Evolutionary conservation across 2,888 invertebrate genomes (phyloP).

Genomic region (Gastracanthus pulcherrimus): DNA sequence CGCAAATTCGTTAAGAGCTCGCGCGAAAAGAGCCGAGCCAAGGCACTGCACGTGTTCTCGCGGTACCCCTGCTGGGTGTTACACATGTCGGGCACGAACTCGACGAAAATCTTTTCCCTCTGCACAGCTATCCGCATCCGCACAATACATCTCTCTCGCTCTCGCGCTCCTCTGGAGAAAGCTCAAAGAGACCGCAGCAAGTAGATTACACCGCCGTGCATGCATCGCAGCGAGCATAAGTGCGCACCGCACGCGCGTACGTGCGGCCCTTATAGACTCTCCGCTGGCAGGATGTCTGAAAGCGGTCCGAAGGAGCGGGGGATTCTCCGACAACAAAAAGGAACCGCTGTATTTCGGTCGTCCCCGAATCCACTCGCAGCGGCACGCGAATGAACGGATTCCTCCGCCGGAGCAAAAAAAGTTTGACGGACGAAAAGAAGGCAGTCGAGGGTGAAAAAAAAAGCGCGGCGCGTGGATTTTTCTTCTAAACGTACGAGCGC

Average conservation of each 20-base stretch:
- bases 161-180: slow-evolving; percentile 18
- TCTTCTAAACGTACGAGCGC: too few relatives aligned
- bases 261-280: too few relatives aligned
- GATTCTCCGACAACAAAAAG: too few relatives aligned
- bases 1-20: slow-evolving; percentile 55
- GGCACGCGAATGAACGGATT: too few relatives aligned
- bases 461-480: too few relatives aligned
- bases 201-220: slow-evolving; percentile 67
- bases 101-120: slow-evolving; percentile 39
- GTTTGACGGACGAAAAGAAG: too few relatives aligned
- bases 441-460: too few relatives aligned
- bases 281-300: too few relatives aligned
- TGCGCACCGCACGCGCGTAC: slow-evolving; percentile 8
- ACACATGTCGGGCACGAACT: slow-evolving; percentile 53
- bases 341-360: too few relatives aligned
- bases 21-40: slow-evolving; percentile 1
- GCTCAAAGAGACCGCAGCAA: slow-evolving; percentile 64
- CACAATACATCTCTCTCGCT: neutral
- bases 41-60: neutral
- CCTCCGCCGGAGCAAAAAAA: too few relatives aligned
- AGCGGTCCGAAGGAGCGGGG: too few relatives aligned
- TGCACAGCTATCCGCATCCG: neutral
- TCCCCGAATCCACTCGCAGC: too few relatives aligned
- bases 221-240: slow-evolving; percentile 52
- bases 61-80: neutral